phyloP scores from a whole-genome alignment of 53 echinoderm and acorn worm species.

The Paelopatides confundens region DNA sequence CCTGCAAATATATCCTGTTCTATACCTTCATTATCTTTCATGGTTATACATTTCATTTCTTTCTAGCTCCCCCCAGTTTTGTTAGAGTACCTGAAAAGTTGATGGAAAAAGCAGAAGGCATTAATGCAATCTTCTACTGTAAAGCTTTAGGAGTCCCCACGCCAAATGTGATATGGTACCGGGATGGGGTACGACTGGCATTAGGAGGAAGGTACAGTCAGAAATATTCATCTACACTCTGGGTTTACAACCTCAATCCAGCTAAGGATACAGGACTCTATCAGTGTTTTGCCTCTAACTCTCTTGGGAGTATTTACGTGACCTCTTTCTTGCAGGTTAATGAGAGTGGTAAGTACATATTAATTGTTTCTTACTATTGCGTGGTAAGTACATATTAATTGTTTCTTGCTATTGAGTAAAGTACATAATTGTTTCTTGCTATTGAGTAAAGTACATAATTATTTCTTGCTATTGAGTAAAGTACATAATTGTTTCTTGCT shows the following conservation, averaged over 20 bases:
- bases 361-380: no score
- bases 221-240: not conserved
- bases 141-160: not conserved
- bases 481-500: no score
- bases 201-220: not conserved
- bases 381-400: not conserved
- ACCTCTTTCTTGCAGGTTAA: not conserved
- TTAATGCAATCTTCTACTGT: not conserved
- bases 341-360: not conserved
- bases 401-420: no score
- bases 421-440: no score
- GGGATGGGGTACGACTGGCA: not conserved
- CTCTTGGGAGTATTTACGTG: not conserved
- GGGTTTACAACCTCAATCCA: not conserved
- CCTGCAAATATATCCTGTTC: not conserved
- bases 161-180: constrained; percentile 6
- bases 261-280: constrained; percentile 7
- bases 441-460: no score
- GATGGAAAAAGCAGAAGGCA: not conserved
- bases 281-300: constrained; percentile 16
- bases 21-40: not conserved
- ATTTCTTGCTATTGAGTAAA: no score
- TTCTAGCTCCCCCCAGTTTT: not conserved
- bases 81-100: not conserved
- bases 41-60: not conserved